A percentile compares a stretch with the other conserved stretches of the same genome.
Conservation (phyloP, 1,140 invertebrate genomes). For the Homarus americanus region DNA sequence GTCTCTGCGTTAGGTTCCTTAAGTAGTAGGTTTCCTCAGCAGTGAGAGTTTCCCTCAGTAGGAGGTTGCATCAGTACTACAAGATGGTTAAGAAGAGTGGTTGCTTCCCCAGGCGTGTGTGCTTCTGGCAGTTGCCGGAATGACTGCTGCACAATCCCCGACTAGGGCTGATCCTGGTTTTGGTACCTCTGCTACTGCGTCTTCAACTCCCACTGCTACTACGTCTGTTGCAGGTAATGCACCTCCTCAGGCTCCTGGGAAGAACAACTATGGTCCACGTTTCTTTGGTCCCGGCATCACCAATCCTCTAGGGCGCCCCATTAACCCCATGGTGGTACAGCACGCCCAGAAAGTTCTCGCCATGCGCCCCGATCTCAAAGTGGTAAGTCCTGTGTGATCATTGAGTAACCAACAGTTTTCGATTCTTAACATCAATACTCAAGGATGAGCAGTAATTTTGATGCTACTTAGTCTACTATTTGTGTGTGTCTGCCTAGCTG, state of each 20-base stretch:
- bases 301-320: background rate
- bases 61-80: no score
- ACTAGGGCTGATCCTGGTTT: background rate
- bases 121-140: background rate
- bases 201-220: background rate
- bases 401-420: no score
- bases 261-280: background rate
- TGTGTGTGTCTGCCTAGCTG: no score
- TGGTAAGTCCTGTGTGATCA: constrained; percentile 3
- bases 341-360: background rate
- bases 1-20: no score
- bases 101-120: background rate
- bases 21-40: no score
- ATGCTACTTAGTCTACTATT: no score
- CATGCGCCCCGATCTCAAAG: background rate
- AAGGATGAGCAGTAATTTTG: no score
- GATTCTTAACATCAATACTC: no score
- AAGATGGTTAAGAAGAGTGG: no score
- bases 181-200: background rate
- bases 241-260: background rate
- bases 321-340: background rate
- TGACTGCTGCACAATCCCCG: background rate
- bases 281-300: constrained; percentile 9
- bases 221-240: background rate
- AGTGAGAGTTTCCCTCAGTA: no score